Percentiles rank a stretch among this genome's conserved stretches.
These are phyloP conservation scores for Morelia viridis DNA, from an alignment of 2,797 vertebrate genomes.

Conservation along the genomic window DNA sequence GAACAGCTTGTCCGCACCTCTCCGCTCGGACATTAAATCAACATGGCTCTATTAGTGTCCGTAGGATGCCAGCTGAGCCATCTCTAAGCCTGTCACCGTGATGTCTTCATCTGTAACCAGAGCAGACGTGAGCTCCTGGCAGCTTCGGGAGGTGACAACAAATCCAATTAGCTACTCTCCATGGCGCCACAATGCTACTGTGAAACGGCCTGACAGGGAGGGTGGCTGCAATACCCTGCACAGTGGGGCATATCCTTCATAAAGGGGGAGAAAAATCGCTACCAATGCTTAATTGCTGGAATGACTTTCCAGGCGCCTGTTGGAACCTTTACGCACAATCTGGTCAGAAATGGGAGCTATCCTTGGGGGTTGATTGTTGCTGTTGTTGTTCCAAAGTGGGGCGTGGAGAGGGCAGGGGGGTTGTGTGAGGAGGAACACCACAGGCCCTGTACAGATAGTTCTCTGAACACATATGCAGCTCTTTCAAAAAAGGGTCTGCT, in stretches of 20 bases:
- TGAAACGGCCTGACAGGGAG: slow-evolving; percentile 81
- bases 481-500: slow-evolving; percentile 10
- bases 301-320: slow-evolving; percentile 66
- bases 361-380: slow-evolving; percentile 46
- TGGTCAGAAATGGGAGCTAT: slow-evolving; percentile 65
- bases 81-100: slow-evolving; percentile 96
- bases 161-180: slow-evolving; percentile 99
- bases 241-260: slow-evolving; percentile 73
- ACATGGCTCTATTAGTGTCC: slow-evolving; percentile 94
- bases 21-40: slow-evolving; percentile 88
- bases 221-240: slow-evolving; percentile 75
- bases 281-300: slow-evolving; percentile 68
- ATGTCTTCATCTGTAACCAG: slow-evolving; percentile 99
- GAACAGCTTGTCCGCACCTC: slow-evolving; percentile 93
- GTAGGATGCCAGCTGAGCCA: slow-evolving; percentile 97
- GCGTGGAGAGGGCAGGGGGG: slow-evolving; percentile 39
- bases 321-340: slow-evolving; percentile 65
- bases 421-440: slow-evolving; percentile 22
- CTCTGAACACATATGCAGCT: slow-evolving; percentile 34
- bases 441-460: slow-evolving; percentile 43
- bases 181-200: slow-evolving; percentile 81
- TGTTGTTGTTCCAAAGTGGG: slow-evolving; percentile 43
- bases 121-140: slow-evolving; percentile 96
- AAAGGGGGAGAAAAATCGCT: slow-evolving; percentile 43
- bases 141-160: slow-evolving; percentile 98